Evolutionary conservation across 1,140 invertebrate species (phyloP).

Genomic region (Drosophila pachea): DNA sequence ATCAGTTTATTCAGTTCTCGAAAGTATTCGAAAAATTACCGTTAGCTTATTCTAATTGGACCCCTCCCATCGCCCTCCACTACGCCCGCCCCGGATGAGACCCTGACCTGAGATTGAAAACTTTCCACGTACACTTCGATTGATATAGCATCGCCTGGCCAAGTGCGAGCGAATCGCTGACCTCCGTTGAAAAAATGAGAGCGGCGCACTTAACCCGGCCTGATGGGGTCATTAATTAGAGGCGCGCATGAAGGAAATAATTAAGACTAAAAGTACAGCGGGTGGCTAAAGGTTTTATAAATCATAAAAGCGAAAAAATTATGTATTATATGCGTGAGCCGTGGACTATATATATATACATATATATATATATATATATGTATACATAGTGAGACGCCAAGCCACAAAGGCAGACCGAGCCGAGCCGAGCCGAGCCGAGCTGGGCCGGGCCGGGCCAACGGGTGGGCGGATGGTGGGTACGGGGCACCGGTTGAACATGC

Average conservation of each 20-base stretch:
- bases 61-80: too few relatives aligned
- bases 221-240: slow-evolving; percentile 62
- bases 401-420: background rate
- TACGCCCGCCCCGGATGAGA: too few relatives aligned
- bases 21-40: slow-evolving; percentile 29
- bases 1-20: slow-evolving; percentile 53
- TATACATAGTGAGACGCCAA: slow-evolving; percentile 22
- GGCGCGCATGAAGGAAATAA: slow-evolving; percentile 70
- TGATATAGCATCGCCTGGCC: too few relatives aligned
- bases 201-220: slow-evolving; percentile 6
- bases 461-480: too few relatives aligned
- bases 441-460: too few relatives aligned
- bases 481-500: slow-evolving; percentile 17
- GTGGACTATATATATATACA: slow-evolving; percentile 7
- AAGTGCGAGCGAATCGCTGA: background rate
- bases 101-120: too few relatives aligned
- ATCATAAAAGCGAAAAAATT: slow-evolving; percentile 67
- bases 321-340: slow-evolving; percentile 65
- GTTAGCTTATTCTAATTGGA: background rate
- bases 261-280: slow-evolving; percentile 51
- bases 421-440: too few relatives aligned
- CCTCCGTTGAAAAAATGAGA: slow-evolving; percentile 16
- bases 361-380: slow-evolving; percentile 15
- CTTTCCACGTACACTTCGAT: too few relatives aligned
- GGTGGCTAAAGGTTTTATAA: slow-evolving; percentile 58